These are phyloP conservation scores for Rhaphigaster nebulosa DNA, from an alignment of 2,888 invertebrate genomes.

Conservation along the genomic window DNA sequence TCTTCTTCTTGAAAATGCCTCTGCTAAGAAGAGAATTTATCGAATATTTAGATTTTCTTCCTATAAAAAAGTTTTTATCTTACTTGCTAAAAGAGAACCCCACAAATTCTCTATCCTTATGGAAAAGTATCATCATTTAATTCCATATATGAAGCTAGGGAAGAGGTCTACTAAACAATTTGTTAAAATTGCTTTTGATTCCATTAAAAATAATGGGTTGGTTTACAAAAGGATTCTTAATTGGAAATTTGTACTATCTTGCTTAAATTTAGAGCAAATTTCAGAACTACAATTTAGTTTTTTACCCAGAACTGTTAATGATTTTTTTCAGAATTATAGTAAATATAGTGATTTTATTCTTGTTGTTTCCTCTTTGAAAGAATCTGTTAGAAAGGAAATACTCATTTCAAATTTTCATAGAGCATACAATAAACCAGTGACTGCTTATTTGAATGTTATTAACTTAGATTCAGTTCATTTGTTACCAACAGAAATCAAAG, in stretches of 20 bases:
- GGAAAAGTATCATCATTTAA: slow-evolving; percentile 50
- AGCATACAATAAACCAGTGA: slow-evolving; percentile 55
- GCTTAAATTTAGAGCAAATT: slow-evolving; percentile 58
- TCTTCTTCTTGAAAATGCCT: slow-evolving; percentile 52
- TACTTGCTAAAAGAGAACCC: slow-evolving; percentile 59
- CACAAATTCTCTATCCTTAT: slow-evolving; percentile 53
- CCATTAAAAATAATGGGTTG: slow-evolving; percentile 50
- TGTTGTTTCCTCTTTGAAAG: slow-evolving; percentile 30
- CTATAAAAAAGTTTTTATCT: slow-evolving; percentile 55
- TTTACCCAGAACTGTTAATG: slow-evolving; percentile 56
- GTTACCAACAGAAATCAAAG: slow-evolving; percentile 56
- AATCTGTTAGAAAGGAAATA: slow-evolving; percentile 15
- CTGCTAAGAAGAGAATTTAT: slow-evolving; percentile 46
- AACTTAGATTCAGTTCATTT: slow-evolving; percentile 35
- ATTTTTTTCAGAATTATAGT: slow-evolving; percentile 52
- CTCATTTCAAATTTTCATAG: slow-evolving; percentile 57
- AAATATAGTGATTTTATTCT: slow-evolving; percentile 45
- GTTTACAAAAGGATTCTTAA: slow-evolving; percentile 56
- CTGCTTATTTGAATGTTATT: slow-evolving; percentile 44
- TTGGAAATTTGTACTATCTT: slow-evolving; percentile 52
- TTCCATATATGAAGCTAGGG: slow-evolving; percentile 61
- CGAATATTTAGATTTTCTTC: neutral
- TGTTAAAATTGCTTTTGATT: slow-evolving; percentile 53
- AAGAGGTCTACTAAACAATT: slow-evolving; percentile 60
- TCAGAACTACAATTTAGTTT: slow-evolving; percentile 54